Base-by-base conservation (phyloP, 2,797 vertebrate species). In the Coccyzus lansbergi region DNA sequence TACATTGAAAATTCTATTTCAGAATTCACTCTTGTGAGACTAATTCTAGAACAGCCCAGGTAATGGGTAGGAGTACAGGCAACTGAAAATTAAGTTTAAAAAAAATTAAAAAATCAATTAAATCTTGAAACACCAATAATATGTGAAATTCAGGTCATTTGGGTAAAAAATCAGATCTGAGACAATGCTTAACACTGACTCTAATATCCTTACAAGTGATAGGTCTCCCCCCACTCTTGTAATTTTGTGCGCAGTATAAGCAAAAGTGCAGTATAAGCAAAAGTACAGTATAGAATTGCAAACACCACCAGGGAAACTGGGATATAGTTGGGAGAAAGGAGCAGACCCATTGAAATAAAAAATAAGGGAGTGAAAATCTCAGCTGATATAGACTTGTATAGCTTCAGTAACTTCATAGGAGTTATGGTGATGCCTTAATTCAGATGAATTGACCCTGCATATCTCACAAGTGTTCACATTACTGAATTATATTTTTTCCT, bases 1-100 rank as follows among this genome's bases (percentile, higher is more conserved):
- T 81, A 19, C 20, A 78, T 4, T 62, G 62, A 81, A 94, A 85
- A 92, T 63, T 85, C 40, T 13, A 59, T 69, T 83, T 72, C 65
- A 83, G 29, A 78, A 83, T 75, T 60, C 1, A 16, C 3, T 85
- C 49, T 48, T 49, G 15, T 48, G 52, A 65, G 55, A 67, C 68
- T 78, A 91, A 71, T 75, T 71, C 15, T 71, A 91, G 29, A 18
- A 7, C 22, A 77, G 14, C 31, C 42, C 29, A 71, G 22, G 42
- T 29, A 80, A 69, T 12, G 24, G 5, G 10, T 34, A 68, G 7
- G 14, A n/a, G 53, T 77, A 51, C 1, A 83, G 5, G 10, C 56
- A 17, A 48, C 29, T 85, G 19, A 80, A 92, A 63, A 81, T 3
- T 29, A 56, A 87, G 88, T 15, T 63, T 15, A 63, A 13, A 22